Evolutionary conservation across 2,888 invertebrate genomes (phyloP), one percentile per base, ranked within the genome.

Genomic region (Diaprepes abbreviatus): DNA sequence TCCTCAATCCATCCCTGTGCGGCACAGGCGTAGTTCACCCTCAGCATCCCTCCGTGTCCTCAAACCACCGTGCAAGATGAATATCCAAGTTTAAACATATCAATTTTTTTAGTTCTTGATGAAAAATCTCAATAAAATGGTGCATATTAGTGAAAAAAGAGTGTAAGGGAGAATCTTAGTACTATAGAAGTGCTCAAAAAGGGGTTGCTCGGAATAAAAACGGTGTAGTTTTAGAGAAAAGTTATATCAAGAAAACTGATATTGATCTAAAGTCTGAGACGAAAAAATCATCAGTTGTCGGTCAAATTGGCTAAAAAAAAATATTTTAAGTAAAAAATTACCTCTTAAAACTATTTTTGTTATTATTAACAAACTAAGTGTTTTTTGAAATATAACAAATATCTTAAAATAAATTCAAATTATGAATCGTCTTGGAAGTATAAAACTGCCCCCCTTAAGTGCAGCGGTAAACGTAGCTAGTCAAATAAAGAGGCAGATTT

Each of bases 391-490:
- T n/a, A n/a, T n/a, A n/a, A n/a, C n/a, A n/a, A n/a, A n/a, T n/a
- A n/a, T n/a, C n/a, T n/a, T n/a, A 17, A 36, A 36, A 35, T 12
- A 31, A 33, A 14, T 19, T 40, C 9, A 6, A 31, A 72, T 76
- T 77, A 91, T 91, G 90, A 86, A 90, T 77, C 87, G 89, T 80
- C 87, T 91, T 66, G 88, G 89, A 35, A 87, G 89, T 70, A 88
- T 91, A 76, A 89, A 88, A 79, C 81, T 94, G 77, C 92, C 93
- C 52, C 92, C 93, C 35, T 79, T 93, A 72, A 89, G 89, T 81
- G 93, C 93, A 81, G 91, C 92, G 40, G 81, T 93, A 79, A 93
- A 93, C 81, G 94, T 94, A 74, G 93, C 93, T 19, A 90, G 92
- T 89, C 94, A 94, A 84, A 92, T 93, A 16, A 88, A 93, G 52